These are phyloP conservation scores for Phragmatobia fuliginosa DNA, from an alignment of 2,888 invertebrate genomes.

Conservation along the genomic window DNA sequence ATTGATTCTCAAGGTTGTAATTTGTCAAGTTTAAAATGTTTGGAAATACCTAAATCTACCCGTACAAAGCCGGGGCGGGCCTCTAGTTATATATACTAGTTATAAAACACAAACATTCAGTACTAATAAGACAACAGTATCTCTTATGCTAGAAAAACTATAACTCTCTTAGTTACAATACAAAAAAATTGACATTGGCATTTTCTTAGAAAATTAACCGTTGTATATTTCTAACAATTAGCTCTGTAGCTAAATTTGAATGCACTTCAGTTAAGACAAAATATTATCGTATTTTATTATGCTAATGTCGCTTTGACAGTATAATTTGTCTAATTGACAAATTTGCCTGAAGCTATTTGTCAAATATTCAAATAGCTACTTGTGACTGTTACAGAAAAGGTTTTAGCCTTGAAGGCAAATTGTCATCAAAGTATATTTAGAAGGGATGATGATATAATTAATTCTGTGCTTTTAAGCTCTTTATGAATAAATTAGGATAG, in stretches of 20 bases:
- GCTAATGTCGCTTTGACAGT: conserved; percentile 50
- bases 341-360: conserved; percentile 51
- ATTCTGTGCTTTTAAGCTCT: conserved; percentile 46
- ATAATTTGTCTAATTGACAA: conserved; percentile 62
- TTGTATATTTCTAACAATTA: neutral
- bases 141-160: too few species aligned
- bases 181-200: too few species aligned
- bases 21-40: too few species aligned
- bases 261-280: conserved; percentile 13
- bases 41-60: too few species aligned
- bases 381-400: neutral
- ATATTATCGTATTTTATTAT: conserved; percentile 53
- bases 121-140: too few species aligned
- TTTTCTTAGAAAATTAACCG: neutral
- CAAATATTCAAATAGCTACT: conserved; percentile 25
- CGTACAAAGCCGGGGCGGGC: too few species aligned
- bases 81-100: too few species aligned
- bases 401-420: conserved; percentile 41
- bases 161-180: too few species aligned
- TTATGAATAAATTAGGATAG: conserved; percentile 41
- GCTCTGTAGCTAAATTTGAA: neutral
- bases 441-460: conserved; percentile 42
- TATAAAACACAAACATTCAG: too few species aligned
- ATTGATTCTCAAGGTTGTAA: too few species aligned
- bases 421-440: conserved; percentile 47